Percentiles rank a stretch among this genome's conserved stretches.
Evolutionary conservation across 2,888 invertebrate genomes (phyloP).

Genomic region (Lysandra bellargus): DNA sequence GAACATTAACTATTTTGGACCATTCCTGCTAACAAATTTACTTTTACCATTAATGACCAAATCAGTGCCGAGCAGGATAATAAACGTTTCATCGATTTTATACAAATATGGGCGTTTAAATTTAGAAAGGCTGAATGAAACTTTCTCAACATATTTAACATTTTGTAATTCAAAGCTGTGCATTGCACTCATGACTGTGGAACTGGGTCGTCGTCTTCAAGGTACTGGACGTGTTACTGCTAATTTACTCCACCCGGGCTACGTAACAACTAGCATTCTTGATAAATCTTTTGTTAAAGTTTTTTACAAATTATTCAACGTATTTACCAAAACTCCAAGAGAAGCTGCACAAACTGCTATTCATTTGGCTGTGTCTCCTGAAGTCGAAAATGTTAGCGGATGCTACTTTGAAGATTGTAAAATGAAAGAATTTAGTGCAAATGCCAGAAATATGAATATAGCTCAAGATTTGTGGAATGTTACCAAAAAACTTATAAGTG

Average conservation of each 20-base stretch:
- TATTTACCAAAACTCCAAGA: constrained; percentile 53
- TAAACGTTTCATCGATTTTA: constrained; percentile 53
- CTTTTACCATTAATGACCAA: constrained; percentile 63
- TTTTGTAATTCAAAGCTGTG: constrained; percentile 77
- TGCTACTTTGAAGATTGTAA: constrained; percentile 82
- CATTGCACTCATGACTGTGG: constrained; percentile 75
- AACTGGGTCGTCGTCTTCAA: constrained; percentile 84
- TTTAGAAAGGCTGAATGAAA: constrained; percentile 36
- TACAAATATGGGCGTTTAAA: constrained; percentile 48
- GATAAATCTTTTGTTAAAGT: no score
- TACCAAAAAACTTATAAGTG: no score
- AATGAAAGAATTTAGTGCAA: constrained; percentile 47
- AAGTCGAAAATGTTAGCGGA: constrained; percentile 80
- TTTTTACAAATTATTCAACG: no score
- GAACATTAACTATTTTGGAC: constrained; percentile 73
- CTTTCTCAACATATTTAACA: constrained; percentile 38
- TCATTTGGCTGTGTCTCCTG: constrained; percentile 76
- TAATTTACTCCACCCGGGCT: constrained; percentile 91
- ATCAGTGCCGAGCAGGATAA: constrained; percentile 48
- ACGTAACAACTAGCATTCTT: constrained; percentile 62
- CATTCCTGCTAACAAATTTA: constrained; percentile 84
- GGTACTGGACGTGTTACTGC: constrained; percentile 84
- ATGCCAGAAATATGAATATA: no score
- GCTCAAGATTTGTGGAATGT: no score
- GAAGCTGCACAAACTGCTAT: constrained; percentile 77